A percentile compares a stretch with the other conserved stretches of the same genome.
Conservation (phyloP, 2,888 invertebrate genomes). For the Octonoba sinensis region DNA sequence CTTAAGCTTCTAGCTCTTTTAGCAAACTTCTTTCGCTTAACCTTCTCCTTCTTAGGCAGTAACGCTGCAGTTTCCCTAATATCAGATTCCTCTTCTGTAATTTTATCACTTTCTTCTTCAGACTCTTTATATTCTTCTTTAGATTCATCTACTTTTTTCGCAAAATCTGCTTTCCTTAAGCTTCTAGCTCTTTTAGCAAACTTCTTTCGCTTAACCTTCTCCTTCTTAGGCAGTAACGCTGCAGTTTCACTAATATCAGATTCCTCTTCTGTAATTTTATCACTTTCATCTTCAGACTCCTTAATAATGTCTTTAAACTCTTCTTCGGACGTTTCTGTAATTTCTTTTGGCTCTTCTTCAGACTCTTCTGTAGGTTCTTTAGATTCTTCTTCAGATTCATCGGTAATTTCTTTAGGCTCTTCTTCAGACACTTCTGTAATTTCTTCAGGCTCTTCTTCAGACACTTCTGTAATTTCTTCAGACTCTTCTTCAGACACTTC, state of each 20-base stretch:
- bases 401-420: not conserved
- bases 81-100: not conserved
- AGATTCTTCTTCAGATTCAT: not conserved
- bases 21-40: not conserved
- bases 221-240: not conserved
- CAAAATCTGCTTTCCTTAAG: not conserved
- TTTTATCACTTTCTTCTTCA: no score
- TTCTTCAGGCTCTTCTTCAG: not conserved
- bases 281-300: not conserved
- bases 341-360: not conserved
- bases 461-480: not conserved
- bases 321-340: not conserved
- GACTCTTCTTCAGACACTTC: not conserved
- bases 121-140: no score
- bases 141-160: no score
- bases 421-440: not conserved
- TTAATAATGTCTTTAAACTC: not conserved
- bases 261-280: not conserved
- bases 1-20: not conserved
- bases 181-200: not conserved
- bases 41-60: not conserved
- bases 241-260: not conserved
- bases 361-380: not conserved
- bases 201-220: not conserved
- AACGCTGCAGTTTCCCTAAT: not conserved